Conservation (phyloP, 2,888 invertebrate genomes). For the Heteropelma amictum region DNA sequence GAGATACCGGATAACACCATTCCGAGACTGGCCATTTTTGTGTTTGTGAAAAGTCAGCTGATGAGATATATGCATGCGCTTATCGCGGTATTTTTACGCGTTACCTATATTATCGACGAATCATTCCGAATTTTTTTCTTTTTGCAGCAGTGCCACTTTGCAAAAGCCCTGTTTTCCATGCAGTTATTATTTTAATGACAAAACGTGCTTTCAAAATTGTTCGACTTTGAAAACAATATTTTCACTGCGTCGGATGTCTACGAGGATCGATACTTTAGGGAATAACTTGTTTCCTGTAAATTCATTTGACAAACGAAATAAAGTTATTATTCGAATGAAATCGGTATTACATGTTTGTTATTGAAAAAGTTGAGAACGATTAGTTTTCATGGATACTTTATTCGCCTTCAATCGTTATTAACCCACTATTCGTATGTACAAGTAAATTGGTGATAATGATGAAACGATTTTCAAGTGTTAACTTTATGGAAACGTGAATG, state of each 20-base stretch:
- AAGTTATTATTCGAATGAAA: too few relatives aligned
- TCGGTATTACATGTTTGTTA: background rate
- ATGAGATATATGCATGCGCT: background rate
- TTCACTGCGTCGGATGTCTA: too few relatives aligned
- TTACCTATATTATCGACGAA: background rate
- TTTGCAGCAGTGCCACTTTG: too few relatives aligned
- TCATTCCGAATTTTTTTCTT: too few relatives aligned
- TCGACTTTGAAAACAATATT: too few relatives aligned
- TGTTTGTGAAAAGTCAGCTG: slow-evolving; percentile 22
- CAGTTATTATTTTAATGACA: too few relatives aligned
- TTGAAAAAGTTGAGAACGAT: background rate
- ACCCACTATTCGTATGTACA: slow-evolving; percentile 72
- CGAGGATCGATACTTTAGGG: too few relatives aligned
- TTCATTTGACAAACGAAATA: too few relatives aligned
- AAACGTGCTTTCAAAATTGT: too few relatives aligned
- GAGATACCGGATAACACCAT: slow-evolving; percentile 32
- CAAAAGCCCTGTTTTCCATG: too few relatives aligned
- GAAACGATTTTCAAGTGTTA: slow-evolving; percentile 21
- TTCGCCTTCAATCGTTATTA: slow-evolving; percentile 72
- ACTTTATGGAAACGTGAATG: slow-evolving; percentile 13
- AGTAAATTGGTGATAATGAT: slow-evolving; percentile 65
- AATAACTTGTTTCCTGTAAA: too few relatives aligned
- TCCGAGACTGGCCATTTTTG: slow-evolving; percentile 45
- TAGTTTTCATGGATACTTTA: slow-evolving; percentile 70
- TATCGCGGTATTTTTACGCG: too few relatives aligned